Evolutionary conservation across 2,888 invertebrate genomes (phyloP), one percentile per base, ranked within the genome.

Genomic region (Anticlea derivata): DNA sequence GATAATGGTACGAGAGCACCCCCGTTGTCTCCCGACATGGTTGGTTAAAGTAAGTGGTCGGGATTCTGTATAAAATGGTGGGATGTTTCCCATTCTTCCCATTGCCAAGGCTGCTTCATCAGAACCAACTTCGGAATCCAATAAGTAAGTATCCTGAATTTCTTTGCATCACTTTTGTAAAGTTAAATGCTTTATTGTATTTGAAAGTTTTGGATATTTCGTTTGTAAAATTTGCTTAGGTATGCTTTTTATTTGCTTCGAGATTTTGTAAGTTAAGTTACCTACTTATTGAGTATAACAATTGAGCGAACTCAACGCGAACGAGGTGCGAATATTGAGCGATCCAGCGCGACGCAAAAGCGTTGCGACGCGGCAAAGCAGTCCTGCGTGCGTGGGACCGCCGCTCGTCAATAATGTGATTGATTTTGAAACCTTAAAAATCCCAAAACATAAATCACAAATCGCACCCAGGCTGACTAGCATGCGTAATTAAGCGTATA

Each of bases 31-130:
- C 41, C 46, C 58, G 76, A 54, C 63, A 73, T 52, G 83, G 74
- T 83, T 85, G 56, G 73, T 80, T 85, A 65, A 56, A 34, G 43
- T 64, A 51, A 59, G 61, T 67, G 64, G 51, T 64, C 60, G 41
- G 49, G 55, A 48, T 70, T 60, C 44, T 58, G 74, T 86, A 86
- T 86, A 86, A 80, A 86, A 78, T 24, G 52, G 68, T 44, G 49
- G 17, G 55, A 23, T 50, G 45, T 41, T 24, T 29, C n/a, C 26
- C 38, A 45, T 29, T 66, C 63, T 44, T 61, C 75, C 79, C 81
- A 84, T 66, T 78, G 69, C 54, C 46, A 30, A 43, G 43, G 49
- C 60, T 51, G 53, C 60, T 47, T 63, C 58, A 56, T 61, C 60
- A 61, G 46, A 46, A 62, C 60, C 47, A 53, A 66, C 59, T 53